These are phyloP conservation scores for Omphaloscelis lunosa DNA, from an alignment of 2,888 invertebrate species.

Conservation along the genomic window DNA sequence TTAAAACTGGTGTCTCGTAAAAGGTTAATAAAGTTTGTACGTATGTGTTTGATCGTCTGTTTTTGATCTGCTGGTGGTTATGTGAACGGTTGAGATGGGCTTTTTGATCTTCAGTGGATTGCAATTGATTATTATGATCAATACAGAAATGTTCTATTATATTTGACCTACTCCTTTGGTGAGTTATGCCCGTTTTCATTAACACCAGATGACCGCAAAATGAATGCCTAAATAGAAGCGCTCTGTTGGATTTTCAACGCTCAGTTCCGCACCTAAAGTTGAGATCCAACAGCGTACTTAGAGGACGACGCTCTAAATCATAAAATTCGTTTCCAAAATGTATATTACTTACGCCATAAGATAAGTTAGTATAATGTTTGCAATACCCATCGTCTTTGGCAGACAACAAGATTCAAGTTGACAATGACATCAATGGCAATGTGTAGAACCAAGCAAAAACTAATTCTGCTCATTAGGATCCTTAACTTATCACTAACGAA, in stretches of 20 bases:
- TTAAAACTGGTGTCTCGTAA: constrained; percentile 60
- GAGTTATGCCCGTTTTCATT: neutral
- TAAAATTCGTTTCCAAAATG: too few relatives aligned
- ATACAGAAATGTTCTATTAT: neutral
- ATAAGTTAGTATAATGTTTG: neutral
- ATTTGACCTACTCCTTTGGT: neutral
- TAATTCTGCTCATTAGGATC: neutral
- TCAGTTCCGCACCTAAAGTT: neutral
- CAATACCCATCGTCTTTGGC: too few relatives aligned
- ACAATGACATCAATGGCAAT: neutral
- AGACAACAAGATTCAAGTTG: too few relatives aligned
- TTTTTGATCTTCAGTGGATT: neutral
- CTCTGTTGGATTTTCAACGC: neutral
- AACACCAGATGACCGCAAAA: neutral
- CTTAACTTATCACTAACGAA: neutral
- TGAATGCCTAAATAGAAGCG: neutral
- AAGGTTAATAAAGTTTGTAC: constrained; percentile 55
- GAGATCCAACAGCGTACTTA: neutral
- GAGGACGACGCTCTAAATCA: neutral
- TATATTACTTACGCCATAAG: too few relatives aligned
- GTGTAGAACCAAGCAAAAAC: neutral
- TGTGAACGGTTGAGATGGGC: neutral
- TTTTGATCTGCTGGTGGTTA: neutral
- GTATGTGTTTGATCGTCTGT: constrained; percentile 26
- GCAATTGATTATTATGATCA: neutral